phyloP scores from a whole-genome alignment of 2,888 invertebrate species.

The Drosophila buzzatii region DNA sequence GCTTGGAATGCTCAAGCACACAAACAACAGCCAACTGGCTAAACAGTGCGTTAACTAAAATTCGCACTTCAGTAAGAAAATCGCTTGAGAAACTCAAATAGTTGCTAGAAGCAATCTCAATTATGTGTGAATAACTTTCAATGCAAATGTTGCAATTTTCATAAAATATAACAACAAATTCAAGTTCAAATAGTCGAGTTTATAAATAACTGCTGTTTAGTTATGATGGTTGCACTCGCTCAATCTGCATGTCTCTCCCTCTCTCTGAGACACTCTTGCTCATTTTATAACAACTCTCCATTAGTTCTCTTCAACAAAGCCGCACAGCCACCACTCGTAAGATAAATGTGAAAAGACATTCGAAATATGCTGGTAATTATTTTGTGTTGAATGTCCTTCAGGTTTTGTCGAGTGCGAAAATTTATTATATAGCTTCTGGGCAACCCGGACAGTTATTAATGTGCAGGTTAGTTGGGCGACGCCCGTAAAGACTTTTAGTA shows the following conservation, averaged over 20 bases:
- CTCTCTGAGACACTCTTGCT: neutral
- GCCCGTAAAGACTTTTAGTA: conserved; percentile 32
- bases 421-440: conserved; percentile 61
- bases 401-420: conserved; percentile 63
- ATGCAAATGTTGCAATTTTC: conserved; percentile 33
- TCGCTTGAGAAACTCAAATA: conserved; percentile 33
- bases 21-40: conserved; percentile 29
- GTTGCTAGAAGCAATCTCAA: conserved; percentile 40
- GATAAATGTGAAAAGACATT: conserved; percentile 65
- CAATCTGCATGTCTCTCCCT: neutral
- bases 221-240: conserved; percentile 61
- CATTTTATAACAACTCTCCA: neutral
- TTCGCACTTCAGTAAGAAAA: conserved; percentile 64
- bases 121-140: conserved; percentile 22
- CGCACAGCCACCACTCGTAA: conserved; percentile 7
- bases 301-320: neutral
- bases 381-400: conserved; percentile 77
- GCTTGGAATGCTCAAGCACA: conserved; percentile 41
- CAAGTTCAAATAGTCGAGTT: conserved; percentile 28
- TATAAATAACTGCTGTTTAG: conserved; percentile 63
- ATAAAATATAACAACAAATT: conserved; percentile 41
- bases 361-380: conserved; percentile 81
- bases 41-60: conserved; percentile 61
- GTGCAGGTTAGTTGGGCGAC: conserved; percentile 60
- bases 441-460: conserved; percentile 64